These are phyloP conservation scores for Lepidochitona cinerea DNA, from an alignment of 2,888 invertebrate genomes.

Conservation along the genomic window DNA sequence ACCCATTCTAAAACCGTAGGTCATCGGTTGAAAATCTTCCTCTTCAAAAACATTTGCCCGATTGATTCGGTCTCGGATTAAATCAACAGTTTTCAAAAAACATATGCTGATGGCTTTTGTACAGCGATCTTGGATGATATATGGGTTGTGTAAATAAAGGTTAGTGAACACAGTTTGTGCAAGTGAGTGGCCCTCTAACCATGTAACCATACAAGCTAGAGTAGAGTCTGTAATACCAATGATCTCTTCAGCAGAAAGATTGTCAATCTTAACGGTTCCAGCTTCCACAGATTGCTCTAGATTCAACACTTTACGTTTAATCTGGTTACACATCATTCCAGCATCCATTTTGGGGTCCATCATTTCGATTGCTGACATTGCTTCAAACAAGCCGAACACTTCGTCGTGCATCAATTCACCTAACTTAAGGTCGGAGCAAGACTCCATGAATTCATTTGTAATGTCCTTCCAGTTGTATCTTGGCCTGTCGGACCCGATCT, in stretches of 20 bases:
- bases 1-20: constrained; percentile 88
- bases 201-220: constrained; percentile 91
- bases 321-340: constrained; percentile 94
- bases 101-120: constrained; percentile 89
- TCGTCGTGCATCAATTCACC: constrained; percentile 92
- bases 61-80: constrained; percentile 82
- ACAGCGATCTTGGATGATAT: constrained; percentile 84
- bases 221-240: constrained; percentile 96
- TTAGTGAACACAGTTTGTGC: constrained; percentile 98
- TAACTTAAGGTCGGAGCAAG: constrained; percentile 79
- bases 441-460: constrained; percentile 63
- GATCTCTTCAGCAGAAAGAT: constrained; percentile 83
- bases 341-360: constrained; percentile 99
- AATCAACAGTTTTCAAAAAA: constrained; percentile 89
- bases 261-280: constrained; percentile 74
- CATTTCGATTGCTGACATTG: constrained; percentile 99
- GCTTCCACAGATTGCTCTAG: constrained; percentile 89
- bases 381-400: constrained; percentile 83
- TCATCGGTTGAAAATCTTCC: constrained; percentile 96
- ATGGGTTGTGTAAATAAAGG: constrained; percentile 92
- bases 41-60: constrained; percentile 69
- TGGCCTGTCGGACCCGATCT: background rate
- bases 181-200: constrained; percentile 89
- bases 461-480: constrained; percentile 66
- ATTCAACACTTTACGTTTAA: constrained; percentile 81